Base-by-base conservation (phyloP, 2,888 invertebrate genomes). In the Hypsopygia costalis region DNA sequence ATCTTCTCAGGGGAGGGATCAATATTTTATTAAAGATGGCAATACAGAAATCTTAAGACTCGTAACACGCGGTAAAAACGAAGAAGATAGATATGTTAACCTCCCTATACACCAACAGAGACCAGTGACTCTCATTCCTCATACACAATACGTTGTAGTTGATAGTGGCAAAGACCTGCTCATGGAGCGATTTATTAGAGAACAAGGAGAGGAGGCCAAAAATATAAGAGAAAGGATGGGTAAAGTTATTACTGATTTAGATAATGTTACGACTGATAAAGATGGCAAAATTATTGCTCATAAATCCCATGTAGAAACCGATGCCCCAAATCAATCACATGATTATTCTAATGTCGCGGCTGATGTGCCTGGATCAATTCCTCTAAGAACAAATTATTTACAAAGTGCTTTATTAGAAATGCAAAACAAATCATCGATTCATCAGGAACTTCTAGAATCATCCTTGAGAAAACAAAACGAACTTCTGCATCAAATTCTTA, bases 161-260 rank as follows among this genome's bases (percentile, higher is more conserved):
- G 93, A 94, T 52, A 94, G 93, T 55, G 96, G 96, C 0, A 97
- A 97, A 81, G 94, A 96, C 64, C 93, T 96, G 49, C 81, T 97
- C 1, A 93, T 96, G 92, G 91, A 94, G 55, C 85, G 96, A 39
- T 96, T 95, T 69, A 96, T 96, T 49, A 93, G 95, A 64, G 96
- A 96, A 71, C 95, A 94, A 65, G 91, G 91, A 1, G 91, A 92
- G 68, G 92, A 92, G 54, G 91, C 91, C 39, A 91, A 91, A 52
- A 87, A 91, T 51, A 91, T 91, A 36, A 74, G 91, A 43, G 91
- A 87, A 21, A 70, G 73, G 57, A 82, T 88, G 83, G 73, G 57
- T 36, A 81, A 82, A 52, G 58, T 75, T 6, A 69, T 69, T n/a
- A 81, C 83, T 11, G 87, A 88, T 62, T 70, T 87, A 57, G 87